phyloP scores from a whole-genome alignment of 2,113 vertebrate species.

The Sylvietta virens region DNA sequence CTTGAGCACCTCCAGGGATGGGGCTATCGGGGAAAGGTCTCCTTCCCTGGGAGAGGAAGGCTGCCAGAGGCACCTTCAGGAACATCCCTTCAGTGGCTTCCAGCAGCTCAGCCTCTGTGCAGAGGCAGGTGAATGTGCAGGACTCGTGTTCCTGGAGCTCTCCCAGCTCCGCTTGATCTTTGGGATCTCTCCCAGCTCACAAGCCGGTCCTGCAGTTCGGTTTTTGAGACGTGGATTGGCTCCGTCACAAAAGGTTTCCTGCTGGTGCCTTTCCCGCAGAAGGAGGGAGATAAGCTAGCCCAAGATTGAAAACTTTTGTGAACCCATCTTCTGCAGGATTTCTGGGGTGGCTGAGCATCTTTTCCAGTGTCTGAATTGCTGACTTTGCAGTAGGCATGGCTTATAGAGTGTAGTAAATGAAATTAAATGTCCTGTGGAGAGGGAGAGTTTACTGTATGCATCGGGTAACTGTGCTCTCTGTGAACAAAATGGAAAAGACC shows the following conservation, averaged over 20 bases:
- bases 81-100: neutral
- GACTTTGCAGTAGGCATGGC: neutral
- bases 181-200: neutral
- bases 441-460: neutral
- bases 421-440: neutral
- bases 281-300: neutral
- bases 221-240: neutral
- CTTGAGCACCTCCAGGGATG: neutral
- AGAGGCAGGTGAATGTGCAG: neutral
- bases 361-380: neutral
- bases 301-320: rapidly evolving
- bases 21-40: rapidly evolving
- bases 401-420: neutral
- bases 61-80: neutral
- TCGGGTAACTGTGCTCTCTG: neutral
- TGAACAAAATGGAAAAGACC: neutral
- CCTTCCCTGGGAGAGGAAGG: neutral
- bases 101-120: neutral
- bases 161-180: neutral
- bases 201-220: neutral
- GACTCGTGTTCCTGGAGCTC: rapidly evolving
- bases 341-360: neutral
- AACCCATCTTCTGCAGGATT: neutral
- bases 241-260: neutral
- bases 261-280: neutral